Evolutionary conservation across 2,797 vertebrate genomes (phyloP).

Genomic region (Lacerta viridis): DNA sequence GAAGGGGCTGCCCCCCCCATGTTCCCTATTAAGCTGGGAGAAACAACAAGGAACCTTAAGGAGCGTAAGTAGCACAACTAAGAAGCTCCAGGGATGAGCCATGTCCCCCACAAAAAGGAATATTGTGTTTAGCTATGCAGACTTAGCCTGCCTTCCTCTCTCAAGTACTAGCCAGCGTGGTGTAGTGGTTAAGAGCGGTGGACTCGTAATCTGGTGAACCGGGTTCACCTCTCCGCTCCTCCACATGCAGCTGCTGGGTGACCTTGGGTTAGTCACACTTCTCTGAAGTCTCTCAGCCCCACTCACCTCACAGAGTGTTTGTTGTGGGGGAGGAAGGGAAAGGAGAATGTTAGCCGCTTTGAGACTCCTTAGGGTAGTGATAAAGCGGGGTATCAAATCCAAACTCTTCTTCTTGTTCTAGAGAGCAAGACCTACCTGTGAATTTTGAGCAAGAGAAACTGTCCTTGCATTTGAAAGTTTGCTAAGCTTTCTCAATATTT

Average conservation of each 20-base stretch:
- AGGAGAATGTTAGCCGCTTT: no score
- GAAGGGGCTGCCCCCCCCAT: no score
- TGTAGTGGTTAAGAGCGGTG: no score
- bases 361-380: no score
- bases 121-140: background rate
- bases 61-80: background rate
- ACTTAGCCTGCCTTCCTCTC: background rate
- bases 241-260: no score
- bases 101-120: background rate
- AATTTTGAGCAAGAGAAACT: background rate
- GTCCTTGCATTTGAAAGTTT: slow-evolving; percentile 7
- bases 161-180: background rate
- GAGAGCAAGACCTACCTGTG: background rate
- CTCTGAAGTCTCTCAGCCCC: no score
- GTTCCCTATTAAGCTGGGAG: background rate
- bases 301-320: no score
- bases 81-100: background rate
- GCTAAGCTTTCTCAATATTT: slow-evolving; percentile 27
- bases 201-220: no score
- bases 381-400: no score
- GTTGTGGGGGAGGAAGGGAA: no score
- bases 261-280: no score
- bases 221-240: no score
- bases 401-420: background rate
- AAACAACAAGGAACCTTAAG: background rate